These are phyloP conservation scores for Gymnocheta viridis DNA, from an alignment of 2,888 invertebrate genomes.

Conservation along the genomic window DNA sequence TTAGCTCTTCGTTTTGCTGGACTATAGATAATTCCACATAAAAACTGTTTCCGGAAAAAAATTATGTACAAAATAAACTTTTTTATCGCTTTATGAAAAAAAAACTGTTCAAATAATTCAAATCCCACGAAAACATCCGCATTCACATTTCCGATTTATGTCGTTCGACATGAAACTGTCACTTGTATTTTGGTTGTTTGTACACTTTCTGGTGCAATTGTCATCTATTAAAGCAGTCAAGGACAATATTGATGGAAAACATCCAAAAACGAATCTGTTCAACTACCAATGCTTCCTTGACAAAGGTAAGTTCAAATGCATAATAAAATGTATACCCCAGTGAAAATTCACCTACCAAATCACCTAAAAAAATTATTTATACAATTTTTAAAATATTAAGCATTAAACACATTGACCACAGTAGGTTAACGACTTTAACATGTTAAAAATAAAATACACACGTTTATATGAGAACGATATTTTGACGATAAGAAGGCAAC, in stretches of 20 bases:
- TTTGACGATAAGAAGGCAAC: too few relatives aligned
- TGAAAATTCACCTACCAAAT: too few relatives aligned
- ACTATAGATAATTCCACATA: neutral
- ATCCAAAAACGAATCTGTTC: neutral
- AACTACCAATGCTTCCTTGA: constrained; percentile 46
- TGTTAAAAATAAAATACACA: too few relatives aligned
- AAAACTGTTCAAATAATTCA: neutral
- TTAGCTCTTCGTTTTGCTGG: neutral
- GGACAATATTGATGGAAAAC: constrained; percentile 6
- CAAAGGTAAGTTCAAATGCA: constrained; percentile 37
- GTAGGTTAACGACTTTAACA: too few relatives aligned
- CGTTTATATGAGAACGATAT: too few relatives aligned
- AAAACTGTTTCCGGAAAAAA: neutral
- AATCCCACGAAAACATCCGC: constrained; percentile 40
- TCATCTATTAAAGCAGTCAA: neutral
- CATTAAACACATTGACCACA: too few relatives aligned
- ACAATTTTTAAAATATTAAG: too few relatives aligned
- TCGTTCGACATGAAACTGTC: neutral
- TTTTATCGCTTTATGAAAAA: neutral
- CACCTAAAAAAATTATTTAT: too few relatives aligned
- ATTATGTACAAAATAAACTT: too few relatives aligned
- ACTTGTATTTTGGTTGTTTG: constrained; percentile 9
- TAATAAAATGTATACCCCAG: too few relatives aligned
- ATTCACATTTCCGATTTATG: neutral
- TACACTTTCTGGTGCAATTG: constrained; percentile 5